Conservation (phyloP, 2,888 invertebrate genomes). For the Ectemnius continuus region DNA sequence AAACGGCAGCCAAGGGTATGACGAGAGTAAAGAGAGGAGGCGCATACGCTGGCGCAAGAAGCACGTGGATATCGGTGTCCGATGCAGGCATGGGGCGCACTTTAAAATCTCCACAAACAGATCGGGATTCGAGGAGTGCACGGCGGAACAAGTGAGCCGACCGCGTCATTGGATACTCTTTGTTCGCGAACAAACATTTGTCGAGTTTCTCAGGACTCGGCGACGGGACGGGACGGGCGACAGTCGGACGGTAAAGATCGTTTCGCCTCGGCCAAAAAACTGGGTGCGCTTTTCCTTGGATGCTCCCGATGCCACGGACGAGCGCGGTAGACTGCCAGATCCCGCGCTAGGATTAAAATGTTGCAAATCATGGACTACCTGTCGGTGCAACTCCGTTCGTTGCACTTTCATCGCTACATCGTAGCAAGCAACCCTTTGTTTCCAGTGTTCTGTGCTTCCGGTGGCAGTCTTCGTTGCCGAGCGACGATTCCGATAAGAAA, state of each 20-base stretch:
- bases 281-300: slow-evolving; percentile 15
- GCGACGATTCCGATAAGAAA: slow-evolving; percentile 23
- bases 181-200: slow-evolving; percentile 72
- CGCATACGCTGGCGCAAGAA: slow-evolving; percentile 1
- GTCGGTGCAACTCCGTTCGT: slow-evolving; percentile 57
- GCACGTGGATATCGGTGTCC: slow-evolving; percentile 52
- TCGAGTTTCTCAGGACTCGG: slow-evolving; percentile 46
- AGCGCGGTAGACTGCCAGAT: slow-evolving; percentile 57
- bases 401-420: slow-evolving; percentile 38
- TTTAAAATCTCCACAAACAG: slow-evolving; percentile 69
- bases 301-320: slow-evolving; percentile 38
- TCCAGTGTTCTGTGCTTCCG: slow-evolving; percentile 19
- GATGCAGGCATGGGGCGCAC: slow-evolving; percentile 29
- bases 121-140: slow-evolving; percentile 65
- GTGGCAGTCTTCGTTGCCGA: neutral
- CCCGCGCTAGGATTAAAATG: slow-evolving; percentile 70
- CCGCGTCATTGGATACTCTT: slow-evolving; percentile 67
- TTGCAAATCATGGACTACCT: slow-evolving; percentile 78
- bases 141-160: slow-evolving; percentile 55
- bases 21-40: neutral
- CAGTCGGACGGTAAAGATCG: slow-evolving; percentile 49
- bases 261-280: slow-evolving; percentile 15
- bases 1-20: slow-evolving; percentile 3
- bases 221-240: slow-evolving; percentile 18
- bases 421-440: slow-evolving; percentile 39